Base-by-base conservation (phyloP, 1,140 invertebrate genomes). In the Drosophila bocqueti region DNA sequence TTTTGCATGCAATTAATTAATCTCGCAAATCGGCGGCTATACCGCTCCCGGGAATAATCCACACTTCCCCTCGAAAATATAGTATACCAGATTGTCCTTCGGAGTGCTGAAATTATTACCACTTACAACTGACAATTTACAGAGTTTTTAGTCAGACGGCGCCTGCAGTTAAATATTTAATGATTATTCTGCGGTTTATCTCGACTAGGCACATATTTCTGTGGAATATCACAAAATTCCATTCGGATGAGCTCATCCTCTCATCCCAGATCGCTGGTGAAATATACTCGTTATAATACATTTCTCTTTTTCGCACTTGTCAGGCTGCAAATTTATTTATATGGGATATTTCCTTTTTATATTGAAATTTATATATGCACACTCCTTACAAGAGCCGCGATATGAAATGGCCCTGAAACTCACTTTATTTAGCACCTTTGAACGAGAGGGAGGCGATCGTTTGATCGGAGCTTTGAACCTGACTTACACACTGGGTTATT, bases 1-100 rank as follows among this genome's bases (percentile, higher is more conserved):
- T 89, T 84, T 75, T 69, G 84, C 81, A 61, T 45, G 76, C 65
- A 89, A 85, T 89, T 89, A 81, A 87, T 87, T 81, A 74, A 83
- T 72, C 79, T 78, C 26, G 38, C 69, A 79, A 68, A 36, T 38
- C 46, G 60, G 13, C 21, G 54, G 36, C 54, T 26, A n/a, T 26
- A 26, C 54, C 54, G 54, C 54, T 57, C 54, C 54, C 54, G 54
- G 36, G 61, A 46, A 38, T 15, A 16, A 6, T 31, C 24, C 42
- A 26, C 61, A 40, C 38, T 38, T 55, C 74, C 57, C 57, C 18
- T 18, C 29, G 3, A 61, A 21, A 49, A 49, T 16, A 49, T 47
- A 49, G 4, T 26, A 47, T 13, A 46, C 15, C 47, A 45, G 43
- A 63, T 66, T 24, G 49, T 54, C 63, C 38, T 65, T 57, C 54